Evolutionary conservation across 2,888 invertebrate species (phyloP), one percentile per base, ranked within the genome.

Genomic region (Macrophya annulata): DNA sequence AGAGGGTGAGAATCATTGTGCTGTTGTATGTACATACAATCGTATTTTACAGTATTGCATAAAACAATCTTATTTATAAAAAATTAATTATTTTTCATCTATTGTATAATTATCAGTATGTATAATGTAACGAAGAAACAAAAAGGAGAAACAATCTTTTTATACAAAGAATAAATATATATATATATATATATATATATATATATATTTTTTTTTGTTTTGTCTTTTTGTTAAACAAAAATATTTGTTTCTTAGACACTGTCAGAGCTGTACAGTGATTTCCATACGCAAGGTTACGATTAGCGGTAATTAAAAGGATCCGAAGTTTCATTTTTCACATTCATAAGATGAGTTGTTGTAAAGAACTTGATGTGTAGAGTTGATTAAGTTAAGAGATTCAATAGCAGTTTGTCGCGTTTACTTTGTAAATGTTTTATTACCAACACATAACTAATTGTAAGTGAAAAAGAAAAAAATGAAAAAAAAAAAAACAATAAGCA

Each of bases 361-460:
- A 37, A 68, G 15, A 68, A 2, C 31, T 37, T 17, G 6, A 68
- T 37, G 65, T 31, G 31, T 65, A 25, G 37, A 62, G 10, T 62
- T 62, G 21, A n/a, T 40, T 45, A 74, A 21, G 43, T 12, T 43
- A 55, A 74, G 25, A 77, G 77, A 48, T 51, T 77, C 77, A 55
- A 77, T 25, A 77, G 55, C 77, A 51, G 55, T 77, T 77, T 55
- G 51, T 51, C 37, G 51, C 51, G 51, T 77, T 77, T 37, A 31
- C 17, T 51, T 77, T 77, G 51, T 77, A 55, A 77, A 77, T 77
- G 77, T 77, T 77, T 77, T 55, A 77, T 77, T 51, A 77, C 8
- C 37, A 77, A 51, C 51, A 68, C 15, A 68, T 55, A 77, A 55
- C 31, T 77, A 77, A 55, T 77, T 55, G 55, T 21, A 62, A 12